These are phyloP conservation scores for Cacoxenus indagator DNA, from an alignment of 2,888 invertebrate genomes.

Conservation along the genomic window DNA sequence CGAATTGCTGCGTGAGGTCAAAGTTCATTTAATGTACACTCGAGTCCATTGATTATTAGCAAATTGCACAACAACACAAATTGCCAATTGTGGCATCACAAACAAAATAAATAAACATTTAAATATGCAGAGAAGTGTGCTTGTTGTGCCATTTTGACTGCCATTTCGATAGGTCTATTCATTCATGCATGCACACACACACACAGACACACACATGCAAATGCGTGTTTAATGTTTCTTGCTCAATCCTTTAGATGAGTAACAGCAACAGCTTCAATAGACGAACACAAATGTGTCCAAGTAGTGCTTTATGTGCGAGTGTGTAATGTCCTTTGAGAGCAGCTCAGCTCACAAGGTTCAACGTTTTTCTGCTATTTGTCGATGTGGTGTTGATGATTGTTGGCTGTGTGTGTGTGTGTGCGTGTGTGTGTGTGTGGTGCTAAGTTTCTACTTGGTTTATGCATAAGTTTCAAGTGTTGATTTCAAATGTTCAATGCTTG, in stretches of 20 bases:
- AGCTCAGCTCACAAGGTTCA: not conserved
- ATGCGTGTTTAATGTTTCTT: conserved; percentile 18
- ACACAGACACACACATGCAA: not conserved
- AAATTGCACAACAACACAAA: conserved; percentile 59
- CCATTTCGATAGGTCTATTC: conserved; percentile 60
- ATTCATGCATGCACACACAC: not conserved
- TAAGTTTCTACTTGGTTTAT: conserved; percentile 1
- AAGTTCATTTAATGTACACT: conserved; percentile 61
- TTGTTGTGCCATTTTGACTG: conserved; percentile 46
- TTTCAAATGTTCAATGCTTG: not conserved
- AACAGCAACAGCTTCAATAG: not conserved
- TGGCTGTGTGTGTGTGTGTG: not conserved
- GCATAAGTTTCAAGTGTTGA: conserved; percentile 2
- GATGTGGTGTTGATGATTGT: not conserved
- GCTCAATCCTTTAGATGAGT: conserved; percentile 21
- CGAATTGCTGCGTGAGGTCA: conserved; percentile 17
- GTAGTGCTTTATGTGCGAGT: not conserved
- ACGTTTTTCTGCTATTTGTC: not conserved
- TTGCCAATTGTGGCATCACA: too few relatives aligned
- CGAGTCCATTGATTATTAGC: conserved; percentile 44
- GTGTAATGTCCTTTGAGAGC: conserved; percentile 13
- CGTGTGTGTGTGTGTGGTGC: not conserved
- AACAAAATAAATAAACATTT: conserved; percentile 36
- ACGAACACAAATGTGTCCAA: not conserved
- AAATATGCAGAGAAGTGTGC: not conserved